Conservation (phyloP, 2,113 vertebrate genomes). For the Zosterops hypoxanthus region DNA sequence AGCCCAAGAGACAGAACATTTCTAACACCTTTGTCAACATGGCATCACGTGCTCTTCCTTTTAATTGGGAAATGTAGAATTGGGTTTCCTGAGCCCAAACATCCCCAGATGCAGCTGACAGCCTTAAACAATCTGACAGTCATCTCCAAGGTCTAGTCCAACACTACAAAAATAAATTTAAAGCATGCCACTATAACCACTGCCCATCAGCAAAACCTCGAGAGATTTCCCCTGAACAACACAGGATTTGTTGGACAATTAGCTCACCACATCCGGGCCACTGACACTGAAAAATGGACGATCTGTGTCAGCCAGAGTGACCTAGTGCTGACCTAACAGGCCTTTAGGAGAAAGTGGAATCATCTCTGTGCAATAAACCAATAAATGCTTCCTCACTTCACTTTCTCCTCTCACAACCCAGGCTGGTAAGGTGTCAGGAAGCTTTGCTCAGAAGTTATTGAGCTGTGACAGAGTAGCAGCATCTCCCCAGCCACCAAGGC, state of each 20-base stretch:
- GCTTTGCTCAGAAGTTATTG: not conserved
- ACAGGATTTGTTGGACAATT: constrained; percentile 70
- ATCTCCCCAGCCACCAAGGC: not conserved
- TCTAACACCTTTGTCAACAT: not conserved
- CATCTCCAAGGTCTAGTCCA: not conserved
- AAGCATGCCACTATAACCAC: constrained; percentile 12
- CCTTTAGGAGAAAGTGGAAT: not conserved
- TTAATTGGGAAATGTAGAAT: not conserved
- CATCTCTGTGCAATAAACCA: constrained; percentile 53
- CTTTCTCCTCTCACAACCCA: constrained; percentile 3
- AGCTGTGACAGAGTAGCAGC: not conserved
- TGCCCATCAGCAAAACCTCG: constrained; percentile 1
- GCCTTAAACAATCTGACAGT: not conserved
- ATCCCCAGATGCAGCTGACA: not conserved
- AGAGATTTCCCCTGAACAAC: constrained; percentile 45
- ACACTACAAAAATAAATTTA: not conserved
- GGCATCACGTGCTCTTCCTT: not conserved
- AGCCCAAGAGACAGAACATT: not conserved
- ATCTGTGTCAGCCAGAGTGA: constrained; percentile 64
- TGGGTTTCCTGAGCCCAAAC: not conserved
- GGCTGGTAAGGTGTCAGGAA: not conserved
- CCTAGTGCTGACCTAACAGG: constrained; percentile 35
- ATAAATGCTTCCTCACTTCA: not conserved
- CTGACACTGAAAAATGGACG: constrained; percentile 37
- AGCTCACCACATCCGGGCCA: constrained; percentile 57